Evolutionary conservation across 2,888 invertebrate species (phyloP), one percentile per base, ranked within the genome.

Genomic region (Beris morrisii): DNA sequence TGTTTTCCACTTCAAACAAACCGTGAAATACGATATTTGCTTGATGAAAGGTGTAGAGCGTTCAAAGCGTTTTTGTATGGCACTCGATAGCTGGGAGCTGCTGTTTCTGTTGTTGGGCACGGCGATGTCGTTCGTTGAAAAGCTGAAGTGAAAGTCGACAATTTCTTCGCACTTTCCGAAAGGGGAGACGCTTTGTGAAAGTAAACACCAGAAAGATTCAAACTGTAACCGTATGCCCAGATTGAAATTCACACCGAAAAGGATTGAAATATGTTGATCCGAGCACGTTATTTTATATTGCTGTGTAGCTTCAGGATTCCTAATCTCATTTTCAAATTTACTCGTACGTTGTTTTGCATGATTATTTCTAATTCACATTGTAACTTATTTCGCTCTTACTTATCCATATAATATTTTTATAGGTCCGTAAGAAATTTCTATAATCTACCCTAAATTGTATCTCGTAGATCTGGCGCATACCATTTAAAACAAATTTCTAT

Each of bases 1-100:
- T 61, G 61, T 61, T 61, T 61, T 52, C 50, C 52, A 50, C 61
- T 61, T 61, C 61, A 61, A 61, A 61, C 61, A 61, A 61, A 50
- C 61, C 38, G 61, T 61, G 61, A 50, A 61, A 61, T 61, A 50
- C 61, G 61, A 61, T 61, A 61, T 61, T 52, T 61, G 61, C 50
- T 61, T 61, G 61, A 61, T 61, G 61, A 50, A 61, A 52, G 61
- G 50, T 52, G 46, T 28, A 15, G 9, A 50, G n/a, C 38, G 43
- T 48, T 52, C 50, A 61, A 52, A 50, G 52, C 28, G 38, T 52
- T 61, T 30, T 61, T 61, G 38, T 43, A 43, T 43, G 30, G 45
- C 9, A 15, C 6, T n/a, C 15, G 48, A 48, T 46, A 46, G 31
- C 58, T 31, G 58, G 48, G 50, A 11, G 50, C 45, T n/a, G 38